Evolutionary conservation across 2,888 invertebrate species (phyloP).

Genomic region (Plagodis pulveraria): DNA sequence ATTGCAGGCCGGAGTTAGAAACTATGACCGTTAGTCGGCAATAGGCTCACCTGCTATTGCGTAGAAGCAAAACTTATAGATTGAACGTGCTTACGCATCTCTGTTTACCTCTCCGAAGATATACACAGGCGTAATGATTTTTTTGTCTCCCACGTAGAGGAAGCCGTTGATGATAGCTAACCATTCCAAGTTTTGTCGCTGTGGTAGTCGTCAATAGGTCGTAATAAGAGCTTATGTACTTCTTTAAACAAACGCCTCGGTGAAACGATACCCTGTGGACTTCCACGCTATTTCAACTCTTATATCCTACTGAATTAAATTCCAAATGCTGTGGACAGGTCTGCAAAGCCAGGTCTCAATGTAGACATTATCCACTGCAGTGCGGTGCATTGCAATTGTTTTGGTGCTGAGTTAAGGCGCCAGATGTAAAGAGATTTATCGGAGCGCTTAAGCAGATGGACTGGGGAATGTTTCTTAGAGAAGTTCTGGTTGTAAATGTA

Average conservation of each 20-base stretch:
- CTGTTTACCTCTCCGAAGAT: too few species aligned
- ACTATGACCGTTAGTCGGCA: too few species aligned
- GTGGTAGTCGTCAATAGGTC: too few species aligned
- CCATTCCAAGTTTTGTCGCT: too few species aligned
- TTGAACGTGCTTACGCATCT: too few species aligned
- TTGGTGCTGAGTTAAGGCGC: constrained; percentile 31
- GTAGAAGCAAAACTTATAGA: too few species aligned
- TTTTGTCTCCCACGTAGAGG: too few species aligned
- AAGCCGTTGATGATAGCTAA: too few species aligned
- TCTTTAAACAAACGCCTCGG: not conserved
- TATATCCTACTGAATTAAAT: constrained; percentile 14
- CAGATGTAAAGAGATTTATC: constrained; percentile 33
- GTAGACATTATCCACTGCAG: constrained; percentile 39
- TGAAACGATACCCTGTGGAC: not conserved
- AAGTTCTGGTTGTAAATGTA: too few species aligned
- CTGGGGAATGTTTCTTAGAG: constrained; percentile 17
- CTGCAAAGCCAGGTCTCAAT: constrained; percentile 23
- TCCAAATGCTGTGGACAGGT: constrained; percentile 2
- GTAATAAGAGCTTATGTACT: constrained; percentile 4
- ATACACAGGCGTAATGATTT: too few species aligned
- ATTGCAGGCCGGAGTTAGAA: too few species aligned
- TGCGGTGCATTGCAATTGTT: constrained; percentile 35
- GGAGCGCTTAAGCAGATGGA: constrained; percentile 24
- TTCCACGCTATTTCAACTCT: constrained; percentile 12
- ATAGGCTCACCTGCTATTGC: too few species aligned